Percentiles rank a stretch among this genome's conserved stretches.
phyloP scores from a whole-genome alignment of 2,113 vertebrate genomes.

The Phaetusa simplex region DNA sequence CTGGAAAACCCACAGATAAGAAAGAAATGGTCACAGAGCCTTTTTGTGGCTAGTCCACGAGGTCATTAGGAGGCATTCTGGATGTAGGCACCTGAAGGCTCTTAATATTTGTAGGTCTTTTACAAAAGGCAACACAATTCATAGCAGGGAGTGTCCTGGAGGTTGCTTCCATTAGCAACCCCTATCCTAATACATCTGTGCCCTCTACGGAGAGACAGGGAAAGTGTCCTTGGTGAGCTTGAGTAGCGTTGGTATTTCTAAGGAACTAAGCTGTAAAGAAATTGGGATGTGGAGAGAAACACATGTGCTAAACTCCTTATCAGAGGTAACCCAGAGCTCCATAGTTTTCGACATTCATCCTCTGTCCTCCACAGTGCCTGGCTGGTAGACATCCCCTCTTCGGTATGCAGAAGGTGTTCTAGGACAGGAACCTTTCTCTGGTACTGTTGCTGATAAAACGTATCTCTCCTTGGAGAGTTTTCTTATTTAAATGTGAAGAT shows the following conservation, averaged over 20 bases:
- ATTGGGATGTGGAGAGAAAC: not conserved
- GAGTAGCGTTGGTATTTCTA: not conserved
- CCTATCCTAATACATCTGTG: not conserved
- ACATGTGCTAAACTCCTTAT: rapidly evolving
- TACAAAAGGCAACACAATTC: not conserved
- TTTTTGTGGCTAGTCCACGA: not conserved
- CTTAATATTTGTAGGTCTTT: not conserved
- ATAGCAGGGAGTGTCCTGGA: not conserved
- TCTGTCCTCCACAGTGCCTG: not conserved
- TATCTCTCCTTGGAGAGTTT: not conserved
- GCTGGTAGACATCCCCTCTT: not conserved
- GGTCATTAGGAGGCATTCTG: not conserved
- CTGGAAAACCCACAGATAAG: not conserved
- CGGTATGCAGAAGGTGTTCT: not conserved
- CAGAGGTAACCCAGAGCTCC: not conserved
- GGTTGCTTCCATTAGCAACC: not conserved
- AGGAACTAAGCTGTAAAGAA: not conserved
- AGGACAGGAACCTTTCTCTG: not conserved
- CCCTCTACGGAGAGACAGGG: not conserved
- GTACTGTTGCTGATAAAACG: not conserved
- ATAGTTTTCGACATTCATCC: not conserved
- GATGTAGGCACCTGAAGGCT: not conserved
- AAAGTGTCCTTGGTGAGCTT: not conserved
- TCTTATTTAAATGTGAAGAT: conserved; percentile 23
- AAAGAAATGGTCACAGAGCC: not conserved